Percentiles rank a stretch among this genome's conserved stretches.
phyloP scores from a whole-genome alignment of 2,888 invertebrate genomes.

The Watsonalla binaria region DNA sequence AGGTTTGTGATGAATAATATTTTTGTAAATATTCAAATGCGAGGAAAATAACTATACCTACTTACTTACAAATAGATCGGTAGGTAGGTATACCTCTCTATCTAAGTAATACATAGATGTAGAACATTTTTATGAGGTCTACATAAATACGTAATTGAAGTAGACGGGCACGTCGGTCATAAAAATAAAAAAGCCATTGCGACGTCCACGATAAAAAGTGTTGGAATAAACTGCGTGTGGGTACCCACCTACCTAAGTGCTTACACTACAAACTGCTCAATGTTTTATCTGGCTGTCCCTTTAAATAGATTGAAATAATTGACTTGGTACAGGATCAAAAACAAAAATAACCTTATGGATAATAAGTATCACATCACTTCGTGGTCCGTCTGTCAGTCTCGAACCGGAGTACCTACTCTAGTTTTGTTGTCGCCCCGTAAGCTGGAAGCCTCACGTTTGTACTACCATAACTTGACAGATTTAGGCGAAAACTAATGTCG shows the following conservation, averaged over 20 bases:
- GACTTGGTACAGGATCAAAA: not conserved
- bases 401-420: too few species aligned
- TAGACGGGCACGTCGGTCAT: constrained; percentile 51
- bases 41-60: too few species aligned
- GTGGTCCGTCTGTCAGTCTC: too few species aligned
- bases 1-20: too few species aligned
- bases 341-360: too few species aligned
- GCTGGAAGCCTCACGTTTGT: too few species aligned
- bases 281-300: too few species aligned
- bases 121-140: not conserved
- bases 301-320: not conserved
- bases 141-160: constrained; percentile 48
- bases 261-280: not conserved
- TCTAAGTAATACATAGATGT: not conserved
- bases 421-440: too few species aligned
- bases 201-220: constrained; percentile 52
- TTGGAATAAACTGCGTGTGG: constrained; percentile 32
- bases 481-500: too few species aligned
- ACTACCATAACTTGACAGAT: too few species aligned
- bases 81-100: not conserved
- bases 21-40: too few species aligned
- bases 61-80: not conserved
- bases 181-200: constrained; percentile 63
- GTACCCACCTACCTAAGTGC: not conserved
- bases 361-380: too few species aligned